phyloP scores from a whole-genome alignment of 2,888 invertebrate species.

The Parnassius mnemosyne region DNA sequence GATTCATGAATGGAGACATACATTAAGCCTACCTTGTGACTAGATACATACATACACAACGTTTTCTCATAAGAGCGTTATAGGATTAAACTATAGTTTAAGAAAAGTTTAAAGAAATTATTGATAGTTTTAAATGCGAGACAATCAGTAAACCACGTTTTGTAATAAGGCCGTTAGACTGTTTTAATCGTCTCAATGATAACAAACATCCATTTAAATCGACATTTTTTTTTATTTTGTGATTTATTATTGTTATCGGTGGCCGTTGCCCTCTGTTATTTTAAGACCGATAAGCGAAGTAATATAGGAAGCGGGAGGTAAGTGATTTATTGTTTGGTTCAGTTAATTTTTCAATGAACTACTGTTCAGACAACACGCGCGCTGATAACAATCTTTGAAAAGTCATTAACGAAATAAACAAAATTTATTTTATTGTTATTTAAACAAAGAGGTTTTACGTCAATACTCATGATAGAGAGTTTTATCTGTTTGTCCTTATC shows the following conservation, averaged over 20 bases:
- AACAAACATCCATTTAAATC: constrained; percentile 23
- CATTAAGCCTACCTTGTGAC: too few relatives aligned
- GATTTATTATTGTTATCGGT: constrained; percentile 63
- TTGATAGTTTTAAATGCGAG: too few relatives aligned
- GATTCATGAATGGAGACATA: too few relatives aligned
- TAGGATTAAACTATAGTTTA: background rate
- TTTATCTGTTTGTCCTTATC: constrained; percentile 14
- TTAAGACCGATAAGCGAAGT: constrained; percentile 66
- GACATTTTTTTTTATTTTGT: too few relatives aligned
- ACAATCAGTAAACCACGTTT: too few relatives aligned
- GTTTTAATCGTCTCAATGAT: constrained; percentile 7
- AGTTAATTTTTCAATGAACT: constrained; percentile 51
- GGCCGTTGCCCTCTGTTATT: constrained; percentile 47
- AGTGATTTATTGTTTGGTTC: constrained; percentile 47
- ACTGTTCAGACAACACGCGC: constrained; percentile 37
- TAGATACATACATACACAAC: too few relatives aligned
- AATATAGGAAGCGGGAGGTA: constrained; percentile 49
- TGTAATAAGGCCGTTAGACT: background rate
- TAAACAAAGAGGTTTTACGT: constrained; percentile 26
- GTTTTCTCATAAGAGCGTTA: background rate
- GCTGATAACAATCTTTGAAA: constrained; percentile 32
- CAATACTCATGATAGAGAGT: constrained; percentile 24
- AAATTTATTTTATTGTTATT: constrained; percentile 33
- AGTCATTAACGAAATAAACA: constrained; percentile 31
- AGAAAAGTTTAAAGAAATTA: background rate